Conservation (phyloP, 2,888 invertebrate species). For the Cataglyphis albicans region DNA sequence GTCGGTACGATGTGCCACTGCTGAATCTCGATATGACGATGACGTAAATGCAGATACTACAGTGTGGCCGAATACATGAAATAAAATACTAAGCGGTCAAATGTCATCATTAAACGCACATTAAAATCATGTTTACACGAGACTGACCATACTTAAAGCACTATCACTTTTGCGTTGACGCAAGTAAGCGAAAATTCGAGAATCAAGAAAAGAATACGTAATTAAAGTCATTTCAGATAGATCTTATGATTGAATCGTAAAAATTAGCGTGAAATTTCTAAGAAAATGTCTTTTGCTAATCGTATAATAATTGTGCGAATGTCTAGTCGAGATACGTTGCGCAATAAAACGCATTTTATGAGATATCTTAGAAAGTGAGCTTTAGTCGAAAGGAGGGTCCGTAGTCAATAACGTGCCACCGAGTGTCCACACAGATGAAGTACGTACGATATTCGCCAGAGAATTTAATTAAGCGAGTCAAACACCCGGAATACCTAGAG, state of each 20-base stretch:
- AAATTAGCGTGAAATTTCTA: background rate
- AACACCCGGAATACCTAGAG: slow-evolving; percentile 32
- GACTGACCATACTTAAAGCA: background rate
- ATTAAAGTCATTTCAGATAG: background rate
- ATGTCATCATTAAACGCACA: background rate
- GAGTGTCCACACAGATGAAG: slow-evolving; percentile 36
- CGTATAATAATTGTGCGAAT: slow-evolving; percentile 21
- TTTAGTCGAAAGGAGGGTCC: slow-evolving; percentile 9
- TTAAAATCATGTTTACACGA: slow-evolving; percentile 9
- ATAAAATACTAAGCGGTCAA: background rate
- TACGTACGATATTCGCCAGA: slow-evolving; percentile 43
- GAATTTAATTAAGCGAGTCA: slow-evolving; percentile 54
- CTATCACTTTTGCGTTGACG: background rate
- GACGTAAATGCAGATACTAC: slow-evolving; percentile 17
- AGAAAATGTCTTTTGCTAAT: background rate
- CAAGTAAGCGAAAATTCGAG: background rate
- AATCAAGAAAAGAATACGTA: background rate
- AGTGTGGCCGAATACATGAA: background rate
- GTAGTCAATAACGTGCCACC: slow-evolving; percentile 44
- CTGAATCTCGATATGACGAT: slow-evolving; percentile 9
- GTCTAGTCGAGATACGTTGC: background rate
- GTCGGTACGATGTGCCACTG: background rate
- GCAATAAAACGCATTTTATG: slow-evolving; percentile 28
- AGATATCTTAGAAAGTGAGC: slow-evolving; percentile 3
- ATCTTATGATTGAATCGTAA: slow-evolving; percentile 7